Base-by-base conservation (phyloP, 2,797 vertebrate species). In the Eulemur mongoz region DNA sequence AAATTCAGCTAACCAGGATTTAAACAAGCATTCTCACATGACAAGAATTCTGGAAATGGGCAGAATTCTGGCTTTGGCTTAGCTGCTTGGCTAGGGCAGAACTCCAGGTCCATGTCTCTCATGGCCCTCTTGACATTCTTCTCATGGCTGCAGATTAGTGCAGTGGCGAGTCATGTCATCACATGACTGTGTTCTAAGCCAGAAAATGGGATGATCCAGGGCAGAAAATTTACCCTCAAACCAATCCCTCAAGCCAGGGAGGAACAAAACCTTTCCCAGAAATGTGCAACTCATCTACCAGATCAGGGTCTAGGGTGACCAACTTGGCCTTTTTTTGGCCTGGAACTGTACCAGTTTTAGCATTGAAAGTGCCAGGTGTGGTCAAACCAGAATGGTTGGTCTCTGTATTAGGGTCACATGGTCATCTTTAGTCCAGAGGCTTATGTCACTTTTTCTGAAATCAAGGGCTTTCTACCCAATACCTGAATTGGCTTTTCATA, bases 11-110 rank as follows among this genome's bases (percentile, higher is more conserved):
- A 84, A 50, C 73, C 22, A 20, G 61, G n/a, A 93, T 78, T 94
- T 92, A 95, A 82, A 72, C 38, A 75, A 86, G 54, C 52, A 35
- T 75, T 92, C 69, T 91, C 89, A 87, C 30, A 32, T 91, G 59
- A 78, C 89, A 95, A 76, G 83, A 89, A 91, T 80, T 73, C 22
- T 89, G 48, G 17, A 78, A 50, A 11, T 14, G 63, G 69, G 65
- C 40, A 57, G 54, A 76, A 80, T 20, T 89, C 65, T 72, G 89
- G 57, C 54, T 80, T 89, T 59, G 85, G 57, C 43, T 89, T 48
- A 80, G 89, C 78, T 45, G 35, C 45, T 92, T 38, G 27, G 4
- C 25, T 5, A 2, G 2, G 40, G 83, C 94, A 93, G 32, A 40
- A 20, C 30, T 87, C 57, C 75, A 93, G 81, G 12, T 48, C 76